phyloP scores from a whole-genome alignment of 2,888 invertebrate species.

The Stramonita haemastoma region DNA sequence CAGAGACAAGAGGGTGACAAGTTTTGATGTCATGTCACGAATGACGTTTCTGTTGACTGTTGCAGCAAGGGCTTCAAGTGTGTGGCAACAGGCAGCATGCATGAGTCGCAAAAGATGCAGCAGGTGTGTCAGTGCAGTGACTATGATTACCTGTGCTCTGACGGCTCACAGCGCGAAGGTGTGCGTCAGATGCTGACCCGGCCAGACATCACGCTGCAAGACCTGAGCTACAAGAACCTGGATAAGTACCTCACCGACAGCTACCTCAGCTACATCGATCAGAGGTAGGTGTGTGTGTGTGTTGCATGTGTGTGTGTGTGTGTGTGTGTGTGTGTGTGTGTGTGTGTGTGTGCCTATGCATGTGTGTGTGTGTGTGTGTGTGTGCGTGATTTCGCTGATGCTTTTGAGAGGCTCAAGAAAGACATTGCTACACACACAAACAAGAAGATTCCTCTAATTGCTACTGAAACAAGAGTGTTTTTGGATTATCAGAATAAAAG shows the following conservation, averaged over 20 bases:
- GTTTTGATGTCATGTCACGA: too few relatives aligned
- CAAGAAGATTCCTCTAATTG: too few relatives aligned
- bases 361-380: neutral
- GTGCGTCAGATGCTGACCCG: conserved; percentile 52
- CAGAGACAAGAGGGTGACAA: too few relatives aligned
- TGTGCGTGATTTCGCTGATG: too few relatives aligned
- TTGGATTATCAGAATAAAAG: too few relatives aligned
- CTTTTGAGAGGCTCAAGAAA: too few relatives aligned
- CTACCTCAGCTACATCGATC: conserved; percentile 62
- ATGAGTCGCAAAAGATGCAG: conserved; percentile 26
- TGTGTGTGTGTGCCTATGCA: neutral
- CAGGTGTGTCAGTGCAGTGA: conserved; percentile 58
- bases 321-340: neutral
- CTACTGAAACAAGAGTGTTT: too few relatives aligned
- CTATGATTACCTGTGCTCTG: conserved; percentile 54
- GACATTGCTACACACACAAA: too few relatives aligned
- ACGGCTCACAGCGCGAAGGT: conserved; percentile 46
- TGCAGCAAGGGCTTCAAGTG: conserved; percentile 20
- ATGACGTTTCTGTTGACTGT: neutral
- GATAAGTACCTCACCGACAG: conserved; percentile 70
- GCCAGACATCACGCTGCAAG: conserved; percentile 64
- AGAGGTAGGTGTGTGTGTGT: conserved; percentile 50
- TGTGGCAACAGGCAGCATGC: neutral
- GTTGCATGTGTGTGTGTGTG: neutral
- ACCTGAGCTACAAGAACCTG: conserved; percentile 61